Evolutionary conservation across 2,797 vertebrate genomes (phyloP), one percentile per base, ranked within the genome.

Genomic region (Muraenolepis orangiensis): DNA sequence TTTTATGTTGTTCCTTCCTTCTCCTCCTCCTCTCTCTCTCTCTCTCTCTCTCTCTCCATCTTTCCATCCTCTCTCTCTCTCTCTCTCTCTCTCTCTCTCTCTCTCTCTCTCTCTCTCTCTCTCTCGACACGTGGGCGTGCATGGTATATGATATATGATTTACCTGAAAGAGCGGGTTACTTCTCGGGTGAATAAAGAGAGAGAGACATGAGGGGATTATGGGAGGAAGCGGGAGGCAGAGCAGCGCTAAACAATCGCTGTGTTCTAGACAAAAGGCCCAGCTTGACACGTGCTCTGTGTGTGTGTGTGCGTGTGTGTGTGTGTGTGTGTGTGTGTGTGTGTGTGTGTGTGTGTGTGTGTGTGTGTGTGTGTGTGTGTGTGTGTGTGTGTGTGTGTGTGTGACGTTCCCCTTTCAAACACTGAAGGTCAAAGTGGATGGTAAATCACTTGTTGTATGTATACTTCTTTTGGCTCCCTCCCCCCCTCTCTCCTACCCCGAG

Each of bases 1-100:
- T 70, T 74, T 74, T 69, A 76, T 78, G 72, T 80, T 72, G n/a
- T n/a, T n/a, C n/a, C n/a, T n/a, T n/a, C 76, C 77, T 73, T 20
- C n/a, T 1, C 14, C 28, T 7, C 29, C 28, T 31, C 66, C 64
- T 16, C 26, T 16, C 64, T 7, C 26, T 29, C 64, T 66, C 64
- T 30, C 64, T 14, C 11, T 29, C 61, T 66, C 64, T 28, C 26
- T 29, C 64, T 29, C 64, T 29, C 64, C 11, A 23, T 1, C 61
- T 5, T 3, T 30, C 28, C 20, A 11, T 66, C 8, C 26, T 6
- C 64, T 14, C 64, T 6, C 64, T 66, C 64, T 14, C 64, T 30
- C 61, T 5, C 61, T 14, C 61, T 3, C 23, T 18, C 23, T 13
- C 23, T 1, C 23, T 8, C 23, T 28, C 64, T 14, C 64, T 4